Conservation (phyloP, 2,113 vertebrate genomes). For the Artemisiospiza belli region DNA sequence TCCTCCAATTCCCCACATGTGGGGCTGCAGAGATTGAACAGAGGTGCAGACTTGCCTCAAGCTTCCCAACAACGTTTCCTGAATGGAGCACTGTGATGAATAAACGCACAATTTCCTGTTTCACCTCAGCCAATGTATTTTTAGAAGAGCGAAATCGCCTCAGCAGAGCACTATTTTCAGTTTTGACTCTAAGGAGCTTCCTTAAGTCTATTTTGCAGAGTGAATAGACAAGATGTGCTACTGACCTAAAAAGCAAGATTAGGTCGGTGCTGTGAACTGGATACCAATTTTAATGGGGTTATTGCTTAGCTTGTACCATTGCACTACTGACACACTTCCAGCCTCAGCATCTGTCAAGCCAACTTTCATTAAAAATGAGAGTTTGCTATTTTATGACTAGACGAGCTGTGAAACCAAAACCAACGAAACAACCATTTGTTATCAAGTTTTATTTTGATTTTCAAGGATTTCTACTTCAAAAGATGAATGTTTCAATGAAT, state of each 20-base stretch:
- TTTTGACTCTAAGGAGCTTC: neutral
- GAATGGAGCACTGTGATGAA: neutral
- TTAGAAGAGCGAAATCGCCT: neutral
- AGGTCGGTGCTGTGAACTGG: neutral
- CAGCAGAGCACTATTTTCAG: neutral
- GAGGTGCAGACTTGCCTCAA: neutral
- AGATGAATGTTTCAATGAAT: conserved; percentile 19
- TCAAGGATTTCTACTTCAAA: neutral
- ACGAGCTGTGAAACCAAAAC: neutral
- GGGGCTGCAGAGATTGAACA: neutral
- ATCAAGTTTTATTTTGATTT: neutral
- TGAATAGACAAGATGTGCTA: neutral
- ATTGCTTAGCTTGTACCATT: neutral
- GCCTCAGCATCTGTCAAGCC: neutral
- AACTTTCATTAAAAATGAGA: neutral
- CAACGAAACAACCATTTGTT: neutral
- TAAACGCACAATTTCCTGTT: neutral
- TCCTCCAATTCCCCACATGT: neutral
- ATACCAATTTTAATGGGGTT: neutral
- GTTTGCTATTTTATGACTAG: neutral
- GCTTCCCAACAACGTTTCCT: neutral
- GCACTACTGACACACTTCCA: neutral
- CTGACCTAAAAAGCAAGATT: neutral
- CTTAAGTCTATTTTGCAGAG: neutral
- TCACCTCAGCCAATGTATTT: neutral